Conservation (phyloP, 2,113 vertebrate genomes). For the Aspidoscelis tigris region DNA sequence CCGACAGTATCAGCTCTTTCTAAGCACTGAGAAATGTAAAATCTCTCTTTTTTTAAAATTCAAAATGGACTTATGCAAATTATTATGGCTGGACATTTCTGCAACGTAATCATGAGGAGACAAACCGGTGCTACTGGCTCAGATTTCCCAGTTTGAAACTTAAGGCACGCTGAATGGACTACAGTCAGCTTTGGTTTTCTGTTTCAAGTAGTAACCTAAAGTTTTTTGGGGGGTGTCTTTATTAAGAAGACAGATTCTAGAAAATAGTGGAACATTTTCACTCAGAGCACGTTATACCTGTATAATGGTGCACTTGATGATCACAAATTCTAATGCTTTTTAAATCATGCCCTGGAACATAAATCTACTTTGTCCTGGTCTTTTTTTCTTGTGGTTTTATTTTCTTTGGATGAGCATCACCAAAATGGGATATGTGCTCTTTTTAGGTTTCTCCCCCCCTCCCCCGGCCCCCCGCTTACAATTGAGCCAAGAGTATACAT, state of each 20-base stretch:
- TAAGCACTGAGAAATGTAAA: constrained; percentile 64
- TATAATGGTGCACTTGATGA: constrained; percentile 79
- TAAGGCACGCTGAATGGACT: constrained; percentile 34
- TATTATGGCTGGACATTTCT: constrained; percentile 26
- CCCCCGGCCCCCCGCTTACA: too few relatives aligned
- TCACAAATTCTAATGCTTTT: constrained; percentile 77
- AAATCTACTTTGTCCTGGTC: constrained; percentile 68
- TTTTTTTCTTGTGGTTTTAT: background rate
- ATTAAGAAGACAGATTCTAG: constrained; percentile 73
- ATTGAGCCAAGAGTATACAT: constrained; percentile 36
- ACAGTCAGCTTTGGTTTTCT: constrained; percentile 40
- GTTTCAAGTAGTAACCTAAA: constrained; percentile 51
- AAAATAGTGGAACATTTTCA: constrained; percentile 79
- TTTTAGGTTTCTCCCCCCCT: constrained; percentile 4
- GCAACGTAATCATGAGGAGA: constrained; percentile 55
- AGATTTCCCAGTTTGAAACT: constrained; percentile 43
- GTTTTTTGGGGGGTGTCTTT: constrained; percentile 48
- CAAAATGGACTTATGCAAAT: constrained; percentile 19
- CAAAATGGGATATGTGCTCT: constrained; percentile 51
- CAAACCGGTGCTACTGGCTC: constrained; percentile 53
- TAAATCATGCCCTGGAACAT: constrained; percentile 77
- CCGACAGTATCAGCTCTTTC: constrained; percentile 64
- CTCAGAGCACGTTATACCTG: constrained; percentile 82
- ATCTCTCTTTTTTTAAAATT: constrained; percentile 54
- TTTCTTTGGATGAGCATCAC: constrained; percentile 54